These are phyloP conservation scores for Anthonomus grandis DNA, from an alignment of 1,140 invertebrate genomes.

Conservation along the genomic window DNA sequence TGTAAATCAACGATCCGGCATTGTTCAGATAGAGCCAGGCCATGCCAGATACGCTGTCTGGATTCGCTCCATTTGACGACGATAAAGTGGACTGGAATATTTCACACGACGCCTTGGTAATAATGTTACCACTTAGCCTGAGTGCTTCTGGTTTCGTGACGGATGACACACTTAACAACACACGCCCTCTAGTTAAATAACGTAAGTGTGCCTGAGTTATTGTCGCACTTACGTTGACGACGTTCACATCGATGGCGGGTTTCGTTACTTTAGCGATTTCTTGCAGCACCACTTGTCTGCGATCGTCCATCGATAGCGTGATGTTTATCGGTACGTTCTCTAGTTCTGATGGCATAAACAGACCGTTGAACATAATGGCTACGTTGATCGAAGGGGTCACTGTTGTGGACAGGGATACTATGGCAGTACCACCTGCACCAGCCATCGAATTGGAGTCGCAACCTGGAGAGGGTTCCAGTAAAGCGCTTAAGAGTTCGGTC, in stretches of 20 bases:
- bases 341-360: constrained; percentile 65
- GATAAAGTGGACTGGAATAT: constrained; percentile 70
- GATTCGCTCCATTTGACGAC: constrained; percentile 51
- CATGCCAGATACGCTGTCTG: constrained; percentile 55
- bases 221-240: constrained; percentile 69
- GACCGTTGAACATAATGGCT: constrained; percentile 76
- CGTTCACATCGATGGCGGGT: constrained; percentile 69
- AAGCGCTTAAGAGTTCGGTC: constrained; percentile 77
- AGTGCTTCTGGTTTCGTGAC: constrained; percentile 59
- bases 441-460: constrained; percentile 51
- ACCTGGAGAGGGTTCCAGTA: constrained; percentile 65
- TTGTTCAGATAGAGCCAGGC: constrained; percentile 76
- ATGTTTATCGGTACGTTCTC: constrained; percentile 66
- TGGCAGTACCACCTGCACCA: constrained; percentile 77
- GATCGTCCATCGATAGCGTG: constrained; percentile 65
- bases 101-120: constrained; percentile 73
- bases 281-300: constrained; percentile 67
- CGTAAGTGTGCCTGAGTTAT: constrained; percentile 68
- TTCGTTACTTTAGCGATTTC: constrained; percentile 62
- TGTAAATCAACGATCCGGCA: constrained; percentile 70
- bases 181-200: constrained; percentile 65
- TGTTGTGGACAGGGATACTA: constrained; percentile 73
- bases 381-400: constrained; percentile 77
- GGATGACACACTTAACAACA: constrained; percentile 65
- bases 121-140: constrained; percentile 62